These are phyloP conservation scores for Tetrax tetrax DNA, from an alignment of 2,113 vertebrate genomes.

Conservation along the genomic window DNA sequence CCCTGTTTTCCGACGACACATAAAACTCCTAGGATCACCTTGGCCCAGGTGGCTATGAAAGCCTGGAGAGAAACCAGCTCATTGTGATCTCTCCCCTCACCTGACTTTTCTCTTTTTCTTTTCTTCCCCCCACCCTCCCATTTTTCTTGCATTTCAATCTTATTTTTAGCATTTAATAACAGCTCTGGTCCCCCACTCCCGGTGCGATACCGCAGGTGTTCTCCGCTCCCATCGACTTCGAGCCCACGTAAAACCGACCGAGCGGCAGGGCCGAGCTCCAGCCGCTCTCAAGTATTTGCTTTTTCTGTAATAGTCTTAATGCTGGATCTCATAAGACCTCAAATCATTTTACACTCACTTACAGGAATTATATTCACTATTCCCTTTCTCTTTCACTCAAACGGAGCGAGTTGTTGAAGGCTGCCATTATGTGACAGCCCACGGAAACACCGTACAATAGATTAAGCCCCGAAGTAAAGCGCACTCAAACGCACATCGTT, in stretches of 20 bases:
- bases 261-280: neutral
- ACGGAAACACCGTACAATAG: neutral
- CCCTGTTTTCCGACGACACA: neutral
- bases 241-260: neutral
- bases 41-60: neutral
- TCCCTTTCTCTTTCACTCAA: neutral
- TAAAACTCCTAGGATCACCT: neutral
- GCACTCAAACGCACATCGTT: neutral
- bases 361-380: neutral
- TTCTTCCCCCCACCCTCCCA: no score
- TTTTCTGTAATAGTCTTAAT: neutral
- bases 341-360: neutral
- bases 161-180: slow-evolving; percentile 14
- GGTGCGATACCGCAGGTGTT: neutral
- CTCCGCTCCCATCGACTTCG: neutral
- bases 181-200: neutral
- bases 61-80: neutral
- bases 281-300: neutral
- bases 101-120: neutral
- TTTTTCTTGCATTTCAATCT: neutral
- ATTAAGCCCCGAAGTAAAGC: neutral
- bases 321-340: neutral
- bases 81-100: neutral
- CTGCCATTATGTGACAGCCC: neutral
- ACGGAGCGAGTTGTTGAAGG: neutral